Evolutionary conservation across 2,888 invertebrate species (phyloP).

Genomic region (Polia nebulosa): DNA sequence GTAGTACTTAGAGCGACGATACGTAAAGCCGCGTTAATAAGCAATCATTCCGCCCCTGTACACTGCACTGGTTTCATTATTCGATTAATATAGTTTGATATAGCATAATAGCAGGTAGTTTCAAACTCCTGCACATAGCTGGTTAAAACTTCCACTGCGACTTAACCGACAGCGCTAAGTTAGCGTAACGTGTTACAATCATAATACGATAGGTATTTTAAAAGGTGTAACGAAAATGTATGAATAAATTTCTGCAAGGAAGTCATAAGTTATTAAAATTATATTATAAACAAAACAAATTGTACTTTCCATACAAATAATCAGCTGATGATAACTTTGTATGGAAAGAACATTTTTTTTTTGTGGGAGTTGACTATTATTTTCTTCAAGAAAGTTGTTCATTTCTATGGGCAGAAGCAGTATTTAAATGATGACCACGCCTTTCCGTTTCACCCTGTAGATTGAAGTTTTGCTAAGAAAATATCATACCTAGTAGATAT

Average conservation of each 20-base stretch:
- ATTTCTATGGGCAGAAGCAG: no score
- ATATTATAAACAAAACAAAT: no score
- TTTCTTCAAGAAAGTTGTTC: no score
- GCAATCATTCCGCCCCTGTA: constrained; percentile 15
- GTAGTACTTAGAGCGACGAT: background rate
- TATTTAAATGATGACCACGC: no score
- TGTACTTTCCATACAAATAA: no score
- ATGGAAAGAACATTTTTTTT: no score
- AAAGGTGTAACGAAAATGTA: no score
- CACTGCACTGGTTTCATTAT: constrained; percentile 13
- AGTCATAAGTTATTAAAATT: no score
- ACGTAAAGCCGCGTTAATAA: constrained; percentile 36
- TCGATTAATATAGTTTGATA: constrained; percentile 6
- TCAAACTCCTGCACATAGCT: constrained; percentile 7
- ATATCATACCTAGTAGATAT: background rate
- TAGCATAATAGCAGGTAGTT: constrained; percentile 4
- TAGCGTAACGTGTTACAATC: background rate
- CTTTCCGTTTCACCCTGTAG: no score
- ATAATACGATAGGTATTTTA: background rate
- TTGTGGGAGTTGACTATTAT: no score
- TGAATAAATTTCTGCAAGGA: no score
- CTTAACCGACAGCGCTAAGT: background rate
- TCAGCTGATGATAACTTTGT: no score
- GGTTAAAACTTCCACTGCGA: constrained; percentile 21
- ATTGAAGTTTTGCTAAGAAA: background rate